Base-by-base conservation (phyloP, 2,797 vertebrate genomes). In the Balearica regulorum region DNA sequence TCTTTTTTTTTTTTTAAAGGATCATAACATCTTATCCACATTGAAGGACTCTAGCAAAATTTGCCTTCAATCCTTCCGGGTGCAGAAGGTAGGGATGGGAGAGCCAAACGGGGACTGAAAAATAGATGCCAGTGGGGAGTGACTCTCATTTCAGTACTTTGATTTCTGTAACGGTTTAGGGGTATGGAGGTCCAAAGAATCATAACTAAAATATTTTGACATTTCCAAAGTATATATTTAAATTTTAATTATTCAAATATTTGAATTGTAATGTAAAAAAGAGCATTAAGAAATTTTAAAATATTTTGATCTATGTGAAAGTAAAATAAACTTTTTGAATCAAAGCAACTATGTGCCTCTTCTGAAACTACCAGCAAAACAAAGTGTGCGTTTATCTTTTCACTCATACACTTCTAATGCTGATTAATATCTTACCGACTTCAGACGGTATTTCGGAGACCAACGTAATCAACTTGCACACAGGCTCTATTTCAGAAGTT, bases 1-100 rank as follows among this genome's bases (percentile, higher is more conserved):
- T 58, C 2, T 10, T 43, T n/a, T 57, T 37, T 13, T 9, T 26
- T 35, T 7, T 54, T 46, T 20, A 7, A 80, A 48, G 29, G 18
- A 41, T 31, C 11, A 8, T 2, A 3, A 1, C 19, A 54, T 13
- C 44, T 29, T 24, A 37, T 10, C 28, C 11, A 13, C 1, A 4
- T 55, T 19, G 6, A 77, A 82, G 44, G 18, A 15, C 17, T 53
- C 13, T 31, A 44, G 19, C 10, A 79, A 58, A 49, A 54, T 16
- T 49, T 26, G 21, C n/a, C 54, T 44, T 44, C 43, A 16, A 2
- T 11, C 33, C 28, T 73, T 70, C n/a, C 4, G 14, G 46, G 24
- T 60, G 12, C 46, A 70, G 51, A 28, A 77, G 19, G 21, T 0
- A 25, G 46, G 54, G 29, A 37, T 83, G 31, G 28, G 39, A 78